Evolutionary conservation across 2,797 vertebrate species (phyloP).

Genomic region (Sebastiscus albofasciatus): DNA sequence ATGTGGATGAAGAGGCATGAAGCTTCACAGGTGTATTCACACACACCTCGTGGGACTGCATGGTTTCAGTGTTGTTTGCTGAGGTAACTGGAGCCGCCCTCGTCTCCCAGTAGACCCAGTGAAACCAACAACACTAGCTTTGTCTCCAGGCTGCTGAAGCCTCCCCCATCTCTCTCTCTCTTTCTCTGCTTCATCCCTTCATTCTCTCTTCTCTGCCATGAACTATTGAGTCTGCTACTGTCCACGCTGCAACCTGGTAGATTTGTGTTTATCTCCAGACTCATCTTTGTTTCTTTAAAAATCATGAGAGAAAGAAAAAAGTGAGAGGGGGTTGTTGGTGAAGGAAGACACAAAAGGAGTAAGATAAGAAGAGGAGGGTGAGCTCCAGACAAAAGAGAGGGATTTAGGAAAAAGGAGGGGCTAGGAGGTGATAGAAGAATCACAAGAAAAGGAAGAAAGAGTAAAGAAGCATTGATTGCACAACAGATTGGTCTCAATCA

Average conservation of each 20-base stretch:
- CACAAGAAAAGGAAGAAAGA: background rate
- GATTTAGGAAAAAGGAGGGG: background rate
- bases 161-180: background rate
- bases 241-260: background rate
- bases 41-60: background rate
- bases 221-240: background rate
- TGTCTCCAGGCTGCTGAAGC: constrained; percentile 29
- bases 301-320: background rate
- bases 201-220: background rate
- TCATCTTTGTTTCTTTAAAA: background rate
- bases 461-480: background rate
- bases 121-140: constrained; percentile 61
- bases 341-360: background rate
- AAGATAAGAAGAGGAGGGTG: background rate
- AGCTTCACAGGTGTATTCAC: background rate
- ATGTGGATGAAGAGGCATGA: background rate
- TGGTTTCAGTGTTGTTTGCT: constrained; percentile 1
- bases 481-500: background rate
- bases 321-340: background rate
- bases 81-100: constrained; percentile 47
- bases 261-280: background rate
- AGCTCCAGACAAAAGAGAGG: background rate
- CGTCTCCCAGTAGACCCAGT: constrained; percentile 45
- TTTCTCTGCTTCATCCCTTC: background rate
- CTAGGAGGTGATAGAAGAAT: background rate